Base-by-base conservation (phyloP, 2,113 vertebrate species). In the Misgurnus mizolepis region DNA sequence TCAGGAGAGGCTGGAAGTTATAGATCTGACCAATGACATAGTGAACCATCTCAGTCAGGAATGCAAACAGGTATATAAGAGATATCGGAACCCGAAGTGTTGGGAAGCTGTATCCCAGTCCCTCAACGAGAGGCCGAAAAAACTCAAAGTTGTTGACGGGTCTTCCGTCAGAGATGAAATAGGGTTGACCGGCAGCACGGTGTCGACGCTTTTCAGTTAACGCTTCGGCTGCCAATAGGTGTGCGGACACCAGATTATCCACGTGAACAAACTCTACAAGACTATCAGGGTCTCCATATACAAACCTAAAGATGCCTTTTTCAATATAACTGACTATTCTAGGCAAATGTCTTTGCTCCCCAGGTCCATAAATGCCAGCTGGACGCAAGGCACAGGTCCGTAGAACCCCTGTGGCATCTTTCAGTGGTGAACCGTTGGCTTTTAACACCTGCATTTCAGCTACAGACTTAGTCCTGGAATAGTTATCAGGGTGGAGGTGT, bases 61-160 rank as follows among this genome's bases (percentile, higher is more conserved):
- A 96, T 2, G 97, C 95, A 17, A 96, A 91, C 41, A 92, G 90
- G 85, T 97, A 98, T 74, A 99, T 80, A 1, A 99, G 85, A 5
- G 87, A 83, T 55, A 99, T 18, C 0, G 97, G 96, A 7, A 99
- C 89, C 15, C 94, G 93, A 3, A 90, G 3, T 2, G 88, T 94
- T 0, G 97, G 98, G 88, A 96, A 98, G 0, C 85, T 53, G 79
- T 98, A 98, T 58, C 97, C 96, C 72, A 99, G 82, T 12, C 95
- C 96, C 87, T 98, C 97, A 0, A 98, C 95, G 0, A 99, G 85
- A 0, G 97, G 97, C 67, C 94, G 90, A 86, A 98, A 95, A 88
- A 99, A 99, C 69, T 99, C 95, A 67, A 99, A 99, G 85, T 96
- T 99, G 87, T 98, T 98, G 49, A 98, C 88, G 0, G 97, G 97